These are phyloP conservation scores for Drosophila kanekoi DNA, from an alignment of 2,888 invertebrate genomes.

Conservation along the genomic window DNA sequence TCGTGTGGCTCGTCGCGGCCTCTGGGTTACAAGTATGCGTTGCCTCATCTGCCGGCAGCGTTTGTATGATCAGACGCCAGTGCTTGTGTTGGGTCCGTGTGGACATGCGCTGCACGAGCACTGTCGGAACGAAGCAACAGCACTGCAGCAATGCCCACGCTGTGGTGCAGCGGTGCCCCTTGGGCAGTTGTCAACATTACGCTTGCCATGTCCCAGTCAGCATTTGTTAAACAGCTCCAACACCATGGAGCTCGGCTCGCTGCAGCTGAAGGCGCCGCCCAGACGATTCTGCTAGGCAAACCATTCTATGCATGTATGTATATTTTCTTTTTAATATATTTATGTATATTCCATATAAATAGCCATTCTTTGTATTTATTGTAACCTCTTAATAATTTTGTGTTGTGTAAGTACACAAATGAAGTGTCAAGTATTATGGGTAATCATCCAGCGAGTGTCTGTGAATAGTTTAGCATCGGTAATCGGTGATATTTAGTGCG, in stretches of 20 bases:
- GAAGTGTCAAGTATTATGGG: conserved; percentile 44
- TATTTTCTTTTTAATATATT: conserved; percentile 4
- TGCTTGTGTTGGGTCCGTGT: conserved; percentile 82
- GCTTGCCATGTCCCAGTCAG: conserved; percentile 78
- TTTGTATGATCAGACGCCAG: conserved; percentile 79
- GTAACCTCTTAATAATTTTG: conserved; percentile 16
- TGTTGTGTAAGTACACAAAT: conserved; percentile 49
- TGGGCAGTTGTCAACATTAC: conserved; percentile 57
- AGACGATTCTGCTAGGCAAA: conserved; percentile 78
- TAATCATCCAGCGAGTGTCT: conserved; percentile 8
- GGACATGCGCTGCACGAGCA: conserved; percentile 83
- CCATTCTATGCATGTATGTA: conserved; percentile 9
- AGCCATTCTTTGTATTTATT: conserved; percentile 31
- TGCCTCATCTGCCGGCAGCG: conserved; percentile 83
- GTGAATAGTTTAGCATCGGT: conserved; percentile 6
- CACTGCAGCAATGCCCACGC: conserved; percentile 76
- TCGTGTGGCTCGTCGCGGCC: conserved; percentile 78
- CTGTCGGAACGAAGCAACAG: conserved; percentile 62
- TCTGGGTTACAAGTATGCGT: conserved; percentile 83
- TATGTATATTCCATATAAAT: conserved; percentile 23
- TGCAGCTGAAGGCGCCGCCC: conserved; percentile 84
- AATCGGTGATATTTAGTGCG: not conserved
- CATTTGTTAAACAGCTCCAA: conserved; percentile 43
- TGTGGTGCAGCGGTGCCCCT: conserved; percentile 56
- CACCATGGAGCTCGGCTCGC: conserved; percentile 66